A percentile compares a stretch with the other conserved stretches of the same genome.
Conservation (phyloP, 2,113 vertebrate species). For the Tyrannus savana region DNA sequence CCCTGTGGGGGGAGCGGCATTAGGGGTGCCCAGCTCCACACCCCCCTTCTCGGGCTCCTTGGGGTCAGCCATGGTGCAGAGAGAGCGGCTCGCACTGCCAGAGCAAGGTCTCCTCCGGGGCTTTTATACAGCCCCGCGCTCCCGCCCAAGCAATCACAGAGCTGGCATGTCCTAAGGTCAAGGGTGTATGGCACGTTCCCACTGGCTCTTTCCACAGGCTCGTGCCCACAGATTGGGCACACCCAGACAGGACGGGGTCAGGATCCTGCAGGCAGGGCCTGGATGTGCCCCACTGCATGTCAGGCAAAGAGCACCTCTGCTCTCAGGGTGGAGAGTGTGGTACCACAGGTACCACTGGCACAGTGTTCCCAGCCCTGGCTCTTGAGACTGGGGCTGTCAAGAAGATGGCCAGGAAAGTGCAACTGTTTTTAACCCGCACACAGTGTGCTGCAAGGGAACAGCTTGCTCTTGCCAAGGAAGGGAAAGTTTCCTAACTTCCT, state of each 20-base stretch:
- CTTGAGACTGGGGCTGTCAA: background rate
- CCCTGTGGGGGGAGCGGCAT: conserved; percentile 53
- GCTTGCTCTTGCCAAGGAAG: background rate
- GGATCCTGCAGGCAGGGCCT: background rate
- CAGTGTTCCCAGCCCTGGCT: background rate
- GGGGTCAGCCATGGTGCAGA: conserved; percentile 33
- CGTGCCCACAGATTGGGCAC: background rate
- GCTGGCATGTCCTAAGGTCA: conserved; percentile 36
- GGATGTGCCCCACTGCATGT: background rate
- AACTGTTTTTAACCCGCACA: background rate
- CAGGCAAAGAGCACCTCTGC: rapidly evolving
- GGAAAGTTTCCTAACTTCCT: background rate
- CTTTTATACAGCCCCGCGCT: background rate
- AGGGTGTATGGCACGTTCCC: background rate
- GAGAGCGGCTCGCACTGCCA: rapidly evolving
- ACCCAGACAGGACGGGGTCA: background rate
- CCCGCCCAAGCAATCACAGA: background rate
- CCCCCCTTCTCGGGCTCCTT: background rate
- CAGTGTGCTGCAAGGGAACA: background rate
- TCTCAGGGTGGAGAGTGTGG: background rate
- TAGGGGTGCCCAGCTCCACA: conserved; percentile 46
- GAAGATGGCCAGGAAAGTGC: background rate
- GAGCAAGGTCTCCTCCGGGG: background rate
- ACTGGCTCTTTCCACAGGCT: background rate
- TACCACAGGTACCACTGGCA: background rate